Conservation (phyloP, 2,113 vertebrate genomes). For the Strigops habroptila region DNA sequence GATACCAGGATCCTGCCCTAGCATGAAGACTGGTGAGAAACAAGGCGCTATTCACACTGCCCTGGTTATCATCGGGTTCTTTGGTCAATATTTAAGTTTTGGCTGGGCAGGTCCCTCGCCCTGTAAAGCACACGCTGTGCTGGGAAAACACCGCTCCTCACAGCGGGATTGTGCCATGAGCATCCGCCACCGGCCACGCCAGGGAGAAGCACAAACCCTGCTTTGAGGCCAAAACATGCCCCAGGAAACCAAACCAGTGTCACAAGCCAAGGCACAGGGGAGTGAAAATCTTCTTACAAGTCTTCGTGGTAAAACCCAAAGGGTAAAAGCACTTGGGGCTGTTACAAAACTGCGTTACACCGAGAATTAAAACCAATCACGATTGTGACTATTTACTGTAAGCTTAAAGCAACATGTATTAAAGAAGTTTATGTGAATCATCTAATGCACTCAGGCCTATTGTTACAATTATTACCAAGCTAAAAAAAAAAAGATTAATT, state of each 20-base stretch:
- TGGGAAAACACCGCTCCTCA: not conserved
- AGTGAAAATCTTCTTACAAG: not conserved
- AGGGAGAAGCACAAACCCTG: not conserved
- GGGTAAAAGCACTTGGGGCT: constrained; percentile 40
- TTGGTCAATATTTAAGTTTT: constrained; percentile 65
- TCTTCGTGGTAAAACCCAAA: not conserved
- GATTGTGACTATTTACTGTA: constrained; percentile 60
- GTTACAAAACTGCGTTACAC: constrained; percentile 46
- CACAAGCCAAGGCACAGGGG: not conserved
- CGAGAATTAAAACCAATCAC: constrained; percentile 47
- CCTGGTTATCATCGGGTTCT: not conserved
- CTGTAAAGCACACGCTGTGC: constrained; percentile 6
- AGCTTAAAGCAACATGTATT: constrained; percentile 66
- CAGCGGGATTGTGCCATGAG: not conserved
- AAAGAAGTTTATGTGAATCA: constrained; percentile 73
- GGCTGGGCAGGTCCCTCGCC: not conserved
- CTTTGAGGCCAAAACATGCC: not conserved
- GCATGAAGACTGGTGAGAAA: not conserved
- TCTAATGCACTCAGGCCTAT: constrained; percentile 65
- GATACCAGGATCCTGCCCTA: accelerated
- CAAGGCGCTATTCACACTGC: not conserved
- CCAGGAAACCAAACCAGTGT: not conserved
- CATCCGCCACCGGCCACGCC: not conserved
- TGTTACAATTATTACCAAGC: constrained; percentile 73
- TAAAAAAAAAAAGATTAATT: constrained; percentile 74